Percentiles rank a stretch among this genome's conserved stretches.
Conservation (phyloP, 2,797 vertebrate species). For the Falco peregrinus region DNA sequence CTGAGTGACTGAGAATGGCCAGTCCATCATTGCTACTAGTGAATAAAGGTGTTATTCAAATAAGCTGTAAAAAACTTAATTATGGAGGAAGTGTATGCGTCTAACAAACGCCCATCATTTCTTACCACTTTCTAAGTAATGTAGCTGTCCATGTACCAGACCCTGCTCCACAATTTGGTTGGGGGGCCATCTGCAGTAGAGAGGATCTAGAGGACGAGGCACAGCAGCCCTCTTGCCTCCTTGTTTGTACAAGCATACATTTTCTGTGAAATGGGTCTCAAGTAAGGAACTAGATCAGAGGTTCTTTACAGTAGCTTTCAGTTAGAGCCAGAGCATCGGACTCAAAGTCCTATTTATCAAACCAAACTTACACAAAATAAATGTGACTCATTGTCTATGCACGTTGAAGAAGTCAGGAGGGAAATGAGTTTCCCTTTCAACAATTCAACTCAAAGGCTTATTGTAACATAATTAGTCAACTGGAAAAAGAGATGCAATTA, state of each 20-base stretch:
- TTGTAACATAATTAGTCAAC: neutral
- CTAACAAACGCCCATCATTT: neutral
- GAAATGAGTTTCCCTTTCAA: neutral
- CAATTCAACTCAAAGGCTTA: neutral
- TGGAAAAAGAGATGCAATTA: neutral
- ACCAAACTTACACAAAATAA: neutral
- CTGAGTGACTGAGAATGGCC: neutral
- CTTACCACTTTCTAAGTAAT: neutral
- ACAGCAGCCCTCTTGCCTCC: neutral
- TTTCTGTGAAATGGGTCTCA: neutral
- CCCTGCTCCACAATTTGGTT: neutral
- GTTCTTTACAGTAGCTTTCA: neutral
- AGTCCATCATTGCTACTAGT: neutral
- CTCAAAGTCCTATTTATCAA: neutral
- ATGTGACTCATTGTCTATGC: neutral
- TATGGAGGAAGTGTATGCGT: neutral
- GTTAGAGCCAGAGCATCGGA: neutral
- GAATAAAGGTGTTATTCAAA: neutral
- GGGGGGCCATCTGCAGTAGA: neutral
- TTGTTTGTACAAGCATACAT: neutral
- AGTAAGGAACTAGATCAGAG: neutral
- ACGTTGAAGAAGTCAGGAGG: neutral
- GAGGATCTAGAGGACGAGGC: neutral
- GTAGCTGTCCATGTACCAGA: neutral
- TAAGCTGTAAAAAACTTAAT: neutral